Conservation (phyloP, 30 jellyfish, hydroid and myxozoan genomes). For the Aurelia sp. region DNA sequence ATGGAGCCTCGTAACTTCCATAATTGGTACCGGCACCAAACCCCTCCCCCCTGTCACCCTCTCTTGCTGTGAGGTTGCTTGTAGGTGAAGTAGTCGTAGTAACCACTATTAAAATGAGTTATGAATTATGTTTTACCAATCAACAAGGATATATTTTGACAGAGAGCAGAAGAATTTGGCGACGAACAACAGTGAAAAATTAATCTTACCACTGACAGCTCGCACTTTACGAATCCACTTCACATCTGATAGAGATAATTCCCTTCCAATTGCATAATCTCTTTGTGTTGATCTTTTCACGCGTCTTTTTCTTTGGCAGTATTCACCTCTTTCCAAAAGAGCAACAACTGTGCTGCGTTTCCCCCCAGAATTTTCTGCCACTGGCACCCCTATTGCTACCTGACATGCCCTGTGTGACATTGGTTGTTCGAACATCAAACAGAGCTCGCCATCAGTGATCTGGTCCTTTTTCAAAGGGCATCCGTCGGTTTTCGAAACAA, state of each 20-base stretch:
- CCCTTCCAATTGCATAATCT: constrained; percentile 39
- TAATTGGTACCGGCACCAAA: no score
- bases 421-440: constrained; percentile 23
- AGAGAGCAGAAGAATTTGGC: background rate
- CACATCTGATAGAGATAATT: constrained; percentile 26
- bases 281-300: background rate
- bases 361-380: background rate
- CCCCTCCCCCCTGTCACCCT: no score
- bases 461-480: constrained; percentile 35
- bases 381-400: constrained; percentile 47
- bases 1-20: no score
- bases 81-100: no score
- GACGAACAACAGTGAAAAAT: background rate
- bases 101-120: no score
- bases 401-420: constrained; percentile 12
- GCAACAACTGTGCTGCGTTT: constrained; percentile 36
- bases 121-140: no score
- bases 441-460: constrained; percentile 7
- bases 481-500: constrained; percentile 44
- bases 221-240: constrained; percentile 64
- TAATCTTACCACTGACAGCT: constrained; percentile 27
- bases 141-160: background rate
- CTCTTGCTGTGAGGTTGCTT: no score
- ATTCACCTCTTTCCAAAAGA: constrained; percentile 1
- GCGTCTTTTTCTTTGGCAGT: background rate